A percentile compares a stretch with the other conserved stretches of the same genome.
phyloP scores from a whole-genome alignment of 2,888 invertebrate species.

The Morinoia aosen region DNA sequence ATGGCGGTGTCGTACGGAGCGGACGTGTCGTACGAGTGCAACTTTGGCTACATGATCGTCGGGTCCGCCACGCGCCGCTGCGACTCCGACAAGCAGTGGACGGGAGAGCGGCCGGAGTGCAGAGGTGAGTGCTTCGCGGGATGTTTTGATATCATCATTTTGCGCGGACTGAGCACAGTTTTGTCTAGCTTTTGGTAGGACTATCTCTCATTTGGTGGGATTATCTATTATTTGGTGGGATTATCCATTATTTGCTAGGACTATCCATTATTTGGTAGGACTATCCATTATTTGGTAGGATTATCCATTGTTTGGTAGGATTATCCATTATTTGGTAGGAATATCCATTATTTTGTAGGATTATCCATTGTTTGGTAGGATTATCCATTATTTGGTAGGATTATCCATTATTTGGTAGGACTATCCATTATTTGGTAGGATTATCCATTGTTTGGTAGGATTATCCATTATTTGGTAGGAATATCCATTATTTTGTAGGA shows the following conservation, averaged over 20 bases:
- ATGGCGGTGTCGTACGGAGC: constrained; percentile 95
- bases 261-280: not conserved
- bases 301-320: not conserved
- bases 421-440: not conserved
- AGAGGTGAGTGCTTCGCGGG: constrained; percentile 79
- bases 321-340: not conserved
- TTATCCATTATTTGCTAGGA: not conserved
- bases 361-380: not conserved
- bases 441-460: not conserved
- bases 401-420: not conserved
- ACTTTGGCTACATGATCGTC: constrained; percentile 90
- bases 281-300: not conserved
- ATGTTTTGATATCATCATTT: not conserved
- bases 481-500: not conserved
- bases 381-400: not conserved
- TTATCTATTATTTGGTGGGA: not conserved
- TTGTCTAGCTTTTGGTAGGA: not conserved
- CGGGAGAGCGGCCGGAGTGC: constrained; percentile 90
- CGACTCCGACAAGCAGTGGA: constrained; percentile 95
- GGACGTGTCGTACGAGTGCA: constrained; percentile 95
- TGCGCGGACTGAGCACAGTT: constrained; percentile 46
- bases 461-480: not conserved
- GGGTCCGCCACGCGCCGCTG: constrained; percentile 93
- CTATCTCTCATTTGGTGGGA: constrained; percentile 21
- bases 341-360: not conserved